Base-by-base conservation (phyloP, 1,140 invertebrate species). In the Helicoverpa armigera region DNA sequence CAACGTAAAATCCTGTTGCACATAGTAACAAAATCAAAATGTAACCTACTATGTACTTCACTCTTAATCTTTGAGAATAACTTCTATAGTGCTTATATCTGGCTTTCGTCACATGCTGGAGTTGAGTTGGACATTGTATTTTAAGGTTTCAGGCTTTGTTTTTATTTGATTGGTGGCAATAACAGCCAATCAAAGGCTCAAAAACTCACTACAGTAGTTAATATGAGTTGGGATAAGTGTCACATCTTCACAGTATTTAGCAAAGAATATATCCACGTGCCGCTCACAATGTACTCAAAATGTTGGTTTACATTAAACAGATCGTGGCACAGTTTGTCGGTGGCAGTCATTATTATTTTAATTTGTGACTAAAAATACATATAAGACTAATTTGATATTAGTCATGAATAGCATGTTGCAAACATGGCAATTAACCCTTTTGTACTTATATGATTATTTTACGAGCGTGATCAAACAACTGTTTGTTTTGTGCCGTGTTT, bases 231-330 rank as follows among this genome's bases (percentile, higher is more conserved):
- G 48, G 18, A 12, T 11, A 70, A 53, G 23, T 72, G 69, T 54
- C 69, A 53, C 18, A 50, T 29, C 48, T 53, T 10, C 69, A 72
- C 69, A 35, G 53, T 73, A 58, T 73, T 58, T 56, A 51, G 65
- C n/a, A 67, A 67, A 31, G 35, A 48, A 16, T 31, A 18, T n/a
- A 23, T 51, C 63, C 35, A 67, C 14, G 48, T 31, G n/a, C n/a
- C 63, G 12, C 13, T 67, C 63, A 48, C 63, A 18, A 14, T 1
- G 50, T 51, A 43, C 23, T 23, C 51, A 72, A 53, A 43, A 54
- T 48, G 54, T 53, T n/a, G 35, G 67, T 53, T 18, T n/a, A 58
- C 16, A 53, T 53, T n/a, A 58, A 58, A 43, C 18, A 53, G 18
- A 53, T 31, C 31, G 48, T 53, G 16, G 48, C 29, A 54, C 43